phyloP scores from a whole-genome alignment of 1,140 invertebrate genomes.

The Drosophila kurseongensis region DNA sequence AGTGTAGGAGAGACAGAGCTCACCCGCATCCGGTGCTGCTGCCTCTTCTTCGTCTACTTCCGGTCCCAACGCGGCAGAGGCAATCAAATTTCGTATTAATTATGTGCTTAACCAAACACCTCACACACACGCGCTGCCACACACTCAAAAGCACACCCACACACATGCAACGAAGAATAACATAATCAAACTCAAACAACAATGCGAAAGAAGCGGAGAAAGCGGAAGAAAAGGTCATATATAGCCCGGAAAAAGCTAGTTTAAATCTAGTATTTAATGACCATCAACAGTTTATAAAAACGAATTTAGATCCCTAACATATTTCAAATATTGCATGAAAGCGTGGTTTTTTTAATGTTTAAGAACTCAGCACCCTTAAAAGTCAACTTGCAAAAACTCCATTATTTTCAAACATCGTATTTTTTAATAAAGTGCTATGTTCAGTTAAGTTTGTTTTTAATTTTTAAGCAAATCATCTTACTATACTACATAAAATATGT shows the following conservation, averaged over 20 bases:
- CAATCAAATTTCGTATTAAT: slow-evolving; percentile 82
- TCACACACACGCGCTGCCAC: slow-evolving; percentile 31
- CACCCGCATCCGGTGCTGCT: slow-evolving; percentile 41
- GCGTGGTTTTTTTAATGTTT: too few relatives aligned
- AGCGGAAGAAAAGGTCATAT: neutral
- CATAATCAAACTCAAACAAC: slow-evolving; percentile 40
- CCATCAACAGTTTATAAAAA: too few relatives aligned
- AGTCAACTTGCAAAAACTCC: too few relatives aligned
- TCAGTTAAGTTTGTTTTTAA: too few relatives aligned
- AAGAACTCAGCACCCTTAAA: too few relatives aligned
- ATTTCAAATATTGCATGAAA: too few relatives aligned
- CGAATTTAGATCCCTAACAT: too few relatives aligned
- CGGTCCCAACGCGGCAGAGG: slow-evolving; percentile 73
- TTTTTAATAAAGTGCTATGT: too few relatives aligned
- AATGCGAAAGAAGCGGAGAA: slow-evolving; percentile 10
- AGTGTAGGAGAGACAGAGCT: neutral
- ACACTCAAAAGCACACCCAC: slow-evolving; percentile 13
- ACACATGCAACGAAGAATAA: slow-evolving; percentile 13
- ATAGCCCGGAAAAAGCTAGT: neutral
- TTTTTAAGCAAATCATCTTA: too few relatives aligned
- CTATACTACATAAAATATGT: too few relatives aligned
- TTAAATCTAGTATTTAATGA: neutral
- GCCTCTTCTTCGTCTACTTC: slow-evolving; percentile 27
- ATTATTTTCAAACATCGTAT: too few relatives aligned
- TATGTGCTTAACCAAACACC: slow-evolving; percentile 82